Evolutionary conservation across 2,797 vertebrate species (phyloP), one percentile per base, ranked within the genome.

Genomic region (Dallia pectoralis): DNA sequence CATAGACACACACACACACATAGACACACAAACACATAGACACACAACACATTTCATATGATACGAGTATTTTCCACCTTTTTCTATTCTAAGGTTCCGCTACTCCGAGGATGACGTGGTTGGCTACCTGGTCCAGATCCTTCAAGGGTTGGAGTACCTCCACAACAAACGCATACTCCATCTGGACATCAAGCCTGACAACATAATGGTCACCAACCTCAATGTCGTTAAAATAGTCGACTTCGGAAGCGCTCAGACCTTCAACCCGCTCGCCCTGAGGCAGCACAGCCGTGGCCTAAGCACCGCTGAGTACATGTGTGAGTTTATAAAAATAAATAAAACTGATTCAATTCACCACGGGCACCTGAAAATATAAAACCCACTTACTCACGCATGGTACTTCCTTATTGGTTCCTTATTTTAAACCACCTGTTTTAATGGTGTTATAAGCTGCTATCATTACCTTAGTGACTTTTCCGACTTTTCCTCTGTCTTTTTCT

Each of bases 31-130:
- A 19, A n/a, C 33, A n/a, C 18, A n/a, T 9, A 4, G 40, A 6
- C 40, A 8, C 1, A 6, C 2, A 11, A 44, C 8, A 44, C 40
- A 44, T 44, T 44, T 14, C 40, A 14, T 7, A 53, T 53, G 53
- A 56, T 22, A 8, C 53, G 12, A 6, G 6, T 44, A 12, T 12
- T 44, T 44, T 44, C 7, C 40, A 9, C 1, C 2, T 7, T 40
- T 40, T 40, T 12, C 40, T 0, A 14, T 8, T 36, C 32, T 48
- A 74, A 99, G 97, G 89, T 98, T 98, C 84, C 95, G 96, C 65
- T 99, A 97, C 82, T 97, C 97, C 0, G 97, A 99, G 87, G 97
- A 99, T 0, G 97, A 99, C 0, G 95, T 98, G 83, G 97, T 92
- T 67, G 90, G 89, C 32, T 98, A 96, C 12, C 71, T 97, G 81